Base-by-base conservation (phyloP, 2,797 vertebrate genomes). In the Danio jaintianensis region DNA sequence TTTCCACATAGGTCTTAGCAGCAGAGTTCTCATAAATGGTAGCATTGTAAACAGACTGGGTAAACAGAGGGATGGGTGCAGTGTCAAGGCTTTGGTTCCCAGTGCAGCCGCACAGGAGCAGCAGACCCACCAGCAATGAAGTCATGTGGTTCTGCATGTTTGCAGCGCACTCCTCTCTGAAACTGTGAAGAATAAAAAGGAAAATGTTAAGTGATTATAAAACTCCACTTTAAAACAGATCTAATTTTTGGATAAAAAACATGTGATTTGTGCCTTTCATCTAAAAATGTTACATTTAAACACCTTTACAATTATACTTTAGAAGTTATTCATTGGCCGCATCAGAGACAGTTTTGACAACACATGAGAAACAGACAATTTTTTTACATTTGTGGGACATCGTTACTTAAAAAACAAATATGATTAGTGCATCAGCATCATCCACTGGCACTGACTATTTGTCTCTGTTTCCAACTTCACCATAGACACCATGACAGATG, bases 21-120 rank as follows among this genome's bases (percentile, higher is more conserved):
- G 98, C 98, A 58, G 98, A 99, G 93, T 99, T 99, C 89, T 99
- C 98, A 2, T 96, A 97, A 86, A 99, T 96, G 66, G 96, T 98
- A 88, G 96, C 93, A 38, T 98, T 96, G 93, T 99, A 99, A 85
- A 96, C 92, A 81, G 89, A 85, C 83, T 95, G 93, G 4, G 97
- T 98, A 91, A 99, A 99, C 7, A 94, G 96, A 88, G 96, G 89
- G 85, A 93, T 78, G 75, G 90, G 59, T 9, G 83, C 84, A 72
- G 91, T 90, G 75, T 88, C 91, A 82, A 88, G 90, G 87, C 93
- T 93, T 81, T 92, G 94, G 91, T 91, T 94, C 88, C 90, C 95
- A 82, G 92, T 85, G 84, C 94, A 91, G 88, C 93, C 91, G 79
- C 95, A 94, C 86, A 96, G 90, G 83, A 96, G 89, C 85, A 95